Evolutionary conservation across 2,888 invertebrate genomes (phyloP).

Genomic region (Eristalinus aeneus): DNA sequence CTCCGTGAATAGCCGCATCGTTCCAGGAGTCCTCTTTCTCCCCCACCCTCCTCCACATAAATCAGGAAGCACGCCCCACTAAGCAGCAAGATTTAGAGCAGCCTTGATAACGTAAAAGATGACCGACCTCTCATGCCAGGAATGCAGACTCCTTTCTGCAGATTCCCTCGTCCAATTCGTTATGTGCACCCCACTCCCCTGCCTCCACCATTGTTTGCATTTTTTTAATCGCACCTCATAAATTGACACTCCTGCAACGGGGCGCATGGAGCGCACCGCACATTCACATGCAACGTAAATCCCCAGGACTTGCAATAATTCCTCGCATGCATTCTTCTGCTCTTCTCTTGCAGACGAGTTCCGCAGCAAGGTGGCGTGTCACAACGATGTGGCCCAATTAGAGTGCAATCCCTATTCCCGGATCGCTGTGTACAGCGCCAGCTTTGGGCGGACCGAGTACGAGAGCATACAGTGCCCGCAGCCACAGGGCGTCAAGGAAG

Average conservation of each 20-base stretch:
- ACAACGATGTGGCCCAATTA: slow-evolving; percentile 93
- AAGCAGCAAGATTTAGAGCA: neutral
- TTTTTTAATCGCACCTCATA: slow-evolving; percentile 33
- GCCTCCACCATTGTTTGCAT: neutral
- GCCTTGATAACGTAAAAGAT: neutral
- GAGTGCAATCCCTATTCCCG: slow-evolving; percentile 93
- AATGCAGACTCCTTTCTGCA: neutral
- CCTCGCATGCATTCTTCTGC: slow-evolving; percentile 14
- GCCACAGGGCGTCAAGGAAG: slow-evolving; percentile 91
- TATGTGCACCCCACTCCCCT: neutral
- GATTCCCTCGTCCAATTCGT: neutral
- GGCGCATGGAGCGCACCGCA: slow-evolving; percentile 2
- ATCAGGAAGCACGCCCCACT: neutral
- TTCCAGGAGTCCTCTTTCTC: neutral
- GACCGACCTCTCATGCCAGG: neutral
- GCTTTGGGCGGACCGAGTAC: slow-evolving; percentile 95
- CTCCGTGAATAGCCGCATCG: neutral
- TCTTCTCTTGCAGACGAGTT: slow-evolving; percentile 89
- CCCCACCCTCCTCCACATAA: neutral
- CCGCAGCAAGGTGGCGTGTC: slow-evolving; percentile 95
- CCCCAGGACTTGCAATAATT: slow-evolving; percentile 21
- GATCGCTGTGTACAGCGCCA: slow-evolving; percentile 95
- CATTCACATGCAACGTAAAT: slow-evolving; percentile 6
- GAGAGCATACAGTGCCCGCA: slow-evolving; percentile 95
- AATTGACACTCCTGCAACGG: slow-evolving; percentile 35